These are phyloP conservation scores for Cacoxenus indagator DNA, from an alignment of 2,888 invertebrate species.

Conservation along the genomic window DNA sequence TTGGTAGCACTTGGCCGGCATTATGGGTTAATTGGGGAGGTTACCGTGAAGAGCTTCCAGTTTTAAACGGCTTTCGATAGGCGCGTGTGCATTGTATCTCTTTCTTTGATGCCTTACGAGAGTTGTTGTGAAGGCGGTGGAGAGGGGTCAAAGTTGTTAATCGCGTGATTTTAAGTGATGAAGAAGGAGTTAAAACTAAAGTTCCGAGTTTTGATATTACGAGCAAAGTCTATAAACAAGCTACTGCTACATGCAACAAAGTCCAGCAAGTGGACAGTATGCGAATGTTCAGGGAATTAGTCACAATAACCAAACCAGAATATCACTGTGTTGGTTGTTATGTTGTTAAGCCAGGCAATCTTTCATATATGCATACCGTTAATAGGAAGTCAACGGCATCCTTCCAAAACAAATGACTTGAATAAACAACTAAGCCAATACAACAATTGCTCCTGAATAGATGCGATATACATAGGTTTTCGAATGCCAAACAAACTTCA, in stretches of 20 bases:
- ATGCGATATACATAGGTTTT: neutral
- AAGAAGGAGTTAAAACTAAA: too few species aligned
- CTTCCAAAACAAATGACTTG: neutral
- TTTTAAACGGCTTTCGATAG: conserved; percentile 9
- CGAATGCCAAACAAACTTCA: neutral
- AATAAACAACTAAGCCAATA: neutral
- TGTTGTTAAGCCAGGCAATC: too few species aligned
- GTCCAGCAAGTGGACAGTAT: too few species aligned
- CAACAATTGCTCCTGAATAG: neutral
- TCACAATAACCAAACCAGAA: too few species aligned
- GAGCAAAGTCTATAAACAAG: too few species aligned
- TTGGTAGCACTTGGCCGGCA: conserved; percentile 13
- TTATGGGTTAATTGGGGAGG: conserved; percentile 28
- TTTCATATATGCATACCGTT: neutral
- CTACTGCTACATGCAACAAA: too few species aligned
- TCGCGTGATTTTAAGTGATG: too few species aligned
- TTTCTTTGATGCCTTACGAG: neutral
- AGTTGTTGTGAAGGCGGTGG: neutral
- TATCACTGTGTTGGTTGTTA: too few species aligned
- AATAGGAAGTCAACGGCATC: neutral
- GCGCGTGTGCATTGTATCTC: neutral
- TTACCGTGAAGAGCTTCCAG: conserved; percentile 28
- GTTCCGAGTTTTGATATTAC: too few species aligned
- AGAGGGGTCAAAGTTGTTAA: too few species aligned
- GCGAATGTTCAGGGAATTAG: too few species aligned